phyloP scores from a whole-genome alignment of 2,113 vertebrate genomes.

The Andinoacara biseriatus region DNA sequence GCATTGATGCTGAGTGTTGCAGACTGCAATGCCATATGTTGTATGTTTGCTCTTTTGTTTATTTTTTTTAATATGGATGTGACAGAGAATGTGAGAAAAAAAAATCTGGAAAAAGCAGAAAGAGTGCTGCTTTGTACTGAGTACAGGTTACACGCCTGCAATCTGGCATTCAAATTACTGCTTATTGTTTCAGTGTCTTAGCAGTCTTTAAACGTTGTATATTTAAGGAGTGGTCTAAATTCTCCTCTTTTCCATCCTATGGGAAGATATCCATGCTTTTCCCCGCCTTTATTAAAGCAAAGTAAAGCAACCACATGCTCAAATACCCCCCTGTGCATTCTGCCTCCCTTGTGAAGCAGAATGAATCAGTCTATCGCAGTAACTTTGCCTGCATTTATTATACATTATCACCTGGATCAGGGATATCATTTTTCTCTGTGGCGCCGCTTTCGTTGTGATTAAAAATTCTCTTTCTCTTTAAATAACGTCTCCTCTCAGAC shows the following conservation, averaged over 20 bases:
- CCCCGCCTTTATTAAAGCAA: slow-evolving; percentile 69
- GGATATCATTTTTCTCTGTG: slow-evolving; percentile 50
- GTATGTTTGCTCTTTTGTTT: slow-evolving; percentile 15
- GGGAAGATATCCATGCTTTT: slow-evolving; percentile 23
- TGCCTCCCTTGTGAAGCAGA: slow-evolving; percentile 59
- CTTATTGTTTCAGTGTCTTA: not conserved
- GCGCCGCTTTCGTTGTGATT: slow-evolving; percentile 20
- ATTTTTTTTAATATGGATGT: not conserved
- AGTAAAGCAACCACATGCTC: slow-evolving; percentile 67
- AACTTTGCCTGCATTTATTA: slow-evolving; percentile 71
- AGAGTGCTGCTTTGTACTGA: not conserved
- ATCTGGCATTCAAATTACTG: not conserved
- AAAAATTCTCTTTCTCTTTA: slow-evolving; percentile 29
- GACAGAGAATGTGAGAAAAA: not conserved
- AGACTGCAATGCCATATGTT: not conserved
- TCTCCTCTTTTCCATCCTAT: slow-evolving; percentile 52
- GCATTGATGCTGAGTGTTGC: slow-evolving; percentile 39
- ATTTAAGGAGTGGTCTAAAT: slow-evolving; percentile 40
- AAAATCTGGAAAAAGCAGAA: not conserved
- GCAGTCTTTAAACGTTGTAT: not conserved
- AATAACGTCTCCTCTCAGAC: slow-evolving; percentile 17
- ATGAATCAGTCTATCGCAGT: slow-evolving; percentile 47
- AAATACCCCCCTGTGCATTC: slow-evolving; percentile 73
- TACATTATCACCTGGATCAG: slow-evolving; percentile 70
- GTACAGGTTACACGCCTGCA: not conserved